Conservation (phyloP, 1,140 invertebrate genomes). For the Ctenoplectra terminalis region DNA sequence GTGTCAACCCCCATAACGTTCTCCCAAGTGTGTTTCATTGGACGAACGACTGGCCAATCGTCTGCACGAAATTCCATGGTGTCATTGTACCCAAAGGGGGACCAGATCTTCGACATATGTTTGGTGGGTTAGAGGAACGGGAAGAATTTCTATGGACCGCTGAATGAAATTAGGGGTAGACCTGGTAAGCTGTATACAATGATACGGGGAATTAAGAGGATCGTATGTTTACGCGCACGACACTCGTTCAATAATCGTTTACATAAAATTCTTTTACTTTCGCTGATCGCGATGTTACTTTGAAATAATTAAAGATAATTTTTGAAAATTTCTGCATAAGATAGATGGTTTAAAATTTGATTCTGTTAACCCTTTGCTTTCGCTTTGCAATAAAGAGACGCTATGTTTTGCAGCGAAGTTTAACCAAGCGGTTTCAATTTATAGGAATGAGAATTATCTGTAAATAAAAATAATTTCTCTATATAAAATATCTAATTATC, state of each 20-base stretch:
- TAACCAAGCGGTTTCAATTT: too few species aligned
- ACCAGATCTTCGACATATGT: constrained; percentile 75
- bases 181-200: not conserved
- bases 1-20: constrained; percentile 44
- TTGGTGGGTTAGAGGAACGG: constrained; percentile 56
- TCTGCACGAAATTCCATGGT: constrained; percentile 61
- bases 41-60: constrained; percentile 68
- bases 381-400: too few species aligned
- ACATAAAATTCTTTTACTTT: too few species aligned
- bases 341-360: too few species aligned
- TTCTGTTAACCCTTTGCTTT: too few species aligned
- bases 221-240: not conserved
- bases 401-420: too few species aligned
- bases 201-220: constrained; percentile 27
- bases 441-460: too few species aligned
- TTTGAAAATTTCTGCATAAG: too few species aligned
- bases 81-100: constrained; percentile 67
- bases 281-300: not conserved
- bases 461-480: too few species aligned
- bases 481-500: too few species aligned
- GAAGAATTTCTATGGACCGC: constrained; percentile 27
- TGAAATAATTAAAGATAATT: too few species aligned
- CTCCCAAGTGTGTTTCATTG: constrained; percentile 62
- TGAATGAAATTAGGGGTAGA: constrained; percentile 45
- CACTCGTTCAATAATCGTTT: not conserved